Percentiles rank a stretch among this genome's conserved stretches.
phyloP scores from a whole-genome alignment of 2,113 vertebrate species.

The Tetrax tetrax region DNA sequence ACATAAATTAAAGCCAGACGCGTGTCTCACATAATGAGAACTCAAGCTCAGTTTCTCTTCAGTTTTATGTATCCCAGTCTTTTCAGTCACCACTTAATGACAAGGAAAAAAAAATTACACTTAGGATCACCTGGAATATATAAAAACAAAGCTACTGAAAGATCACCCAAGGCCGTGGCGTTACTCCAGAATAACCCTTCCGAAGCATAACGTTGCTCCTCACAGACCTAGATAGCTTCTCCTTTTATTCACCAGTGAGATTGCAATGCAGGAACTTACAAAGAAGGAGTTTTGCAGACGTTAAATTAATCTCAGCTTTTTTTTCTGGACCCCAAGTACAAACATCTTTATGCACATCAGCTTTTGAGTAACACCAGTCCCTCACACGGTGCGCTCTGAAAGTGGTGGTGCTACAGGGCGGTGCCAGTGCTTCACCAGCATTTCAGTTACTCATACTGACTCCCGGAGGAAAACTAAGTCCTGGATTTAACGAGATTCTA shows the following conservation, averaged over 20 bases:
- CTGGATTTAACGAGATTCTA: not conserved
- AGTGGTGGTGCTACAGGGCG: not conserved
- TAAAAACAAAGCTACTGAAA: not conserved
- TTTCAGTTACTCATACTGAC: not conserved
- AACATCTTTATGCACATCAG: not conserved
- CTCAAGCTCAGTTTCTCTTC: not conserved
- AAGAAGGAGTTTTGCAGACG: not conserved
- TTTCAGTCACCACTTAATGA: not conserved
- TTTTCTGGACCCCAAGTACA: not conserved
- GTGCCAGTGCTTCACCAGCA: not conserved
- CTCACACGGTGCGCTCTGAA: not conserved
- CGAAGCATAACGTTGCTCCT: not conserved
- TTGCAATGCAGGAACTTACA: not conserved
- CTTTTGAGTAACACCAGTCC: not conserved
- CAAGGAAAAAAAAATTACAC: not conserved
- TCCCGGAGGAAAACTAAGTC: not conserved
- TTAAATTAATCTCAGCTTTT: not conserved
- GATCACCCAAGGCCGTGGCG: not conserved
- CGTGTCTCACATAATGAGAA: not conserved
- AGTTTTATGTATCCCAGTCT: not conserved
- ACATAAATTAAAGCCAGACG: not conserved
- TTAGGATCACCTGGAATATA: not conserved
- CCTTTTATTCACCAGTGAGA: not conserved
- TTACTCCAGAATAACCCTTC: not conserved
- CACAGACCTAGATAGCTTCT: not conserved